Evolutionary conservation across 2,113 vertebrate species (phyloP), one percentile per base, ranked within the genome.

Genomic region (Orycteropus afer): DNA sequence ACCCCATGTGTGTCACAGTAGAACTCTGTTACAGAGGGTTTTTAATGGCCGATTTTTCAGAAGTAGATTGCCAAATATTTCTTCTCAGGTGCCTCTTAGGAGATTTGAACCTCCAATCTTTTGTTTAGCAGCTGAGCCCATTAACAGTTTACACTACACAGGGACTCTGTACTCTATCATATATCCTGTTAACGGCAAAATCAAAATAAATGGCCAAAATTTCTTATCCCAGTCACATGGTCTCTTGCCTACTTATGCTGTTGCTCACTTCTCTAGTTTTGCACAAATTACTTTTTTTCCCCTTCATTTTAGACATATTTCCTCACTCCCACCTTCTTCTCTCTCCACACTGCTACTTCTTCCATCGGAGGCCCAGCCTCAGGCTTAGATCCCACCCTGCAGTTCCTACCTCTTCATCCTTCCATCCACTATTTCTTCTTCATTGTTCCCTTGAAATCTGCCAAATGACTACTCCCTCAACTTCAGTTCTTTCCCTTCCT

Each of bases 341-440:
- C 67, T 51, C 69, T 65, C 47, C 80, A 59, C 57, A 25, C 0
- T 1, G 25, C 14, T 25, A 37, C 73, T 40, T 42, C 17, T 53
- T 20, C 63, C 29, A 49, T 34, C 18, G n/a, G n/a, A 80, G 42
- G 29, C 32, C 45, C 67, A 17, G 51, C 80, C 40, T 27, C 42
- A 59, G 53, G 67, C 32, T 84, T 9, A 47, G 29, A n/a, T 55
- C 63, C 49, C 59, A 42, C 8, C 7, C 15, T 0, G 0, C 2
- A 1, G 22, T 32, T 37, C 29, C 42, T 8, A 4, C 11, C 14
- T 40, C 76, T 29, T 55, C 55, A 22, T 0, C 0, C 32, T 49
- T 40, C 59, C 61, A 63, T 15, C 57, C 47, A 51, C 17, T 11
- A 59, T 12, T 76, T 85, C 61, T 90, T 61, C 67, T 63, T 69